Base-by-base conservation (phyloP, 2,888 invertebrate genomes). In the Drosophila bunnanda region DNA sequence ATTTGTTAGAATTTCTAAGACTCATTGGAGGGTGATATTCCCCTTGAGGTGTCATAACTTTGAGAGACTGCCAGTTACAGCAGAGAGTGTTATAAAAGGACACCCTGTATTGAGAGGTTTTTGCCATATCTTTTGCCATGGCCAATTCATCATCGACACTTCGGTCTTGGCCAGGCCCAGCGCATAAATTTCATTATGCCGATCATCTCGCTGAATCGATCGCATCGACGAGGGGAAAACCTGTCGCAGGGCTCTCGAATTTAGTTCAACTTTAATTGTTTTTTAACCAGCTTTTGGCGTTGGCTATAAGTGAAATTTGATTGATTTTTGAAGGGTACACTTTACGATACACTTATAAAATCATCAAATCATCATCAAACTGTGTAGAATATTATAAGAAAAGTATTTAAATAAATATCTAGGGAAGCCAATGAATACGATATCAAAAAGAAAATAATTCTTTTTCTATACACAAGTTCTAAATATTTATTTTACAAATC, bases 261-360 rank as follows among this genome's bases (percentile, higher is more conserved):
- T 84, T 88, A 74, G 89, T 89, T 84, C 88, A 89, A 89, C 80
- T 88, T 88, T 87, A 88, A 89, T 88, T 88, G 89, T 89, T 87
- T 88, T 82, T 84, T 84, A 84, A 79, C 78, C 85, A 80, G 82
- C 76, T 67, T 53, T 56, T 36, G 38, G 50, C 46, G 55, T 68
- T 58, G 12, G 77, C 73, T 73, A 70, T 71, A 65, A 71, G 77
- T 80, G 76, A 83, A 80, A 75, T 78, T 89, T 84, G 89, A 89
- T 89, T 90, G 90, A 88, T 89, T 89, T 85, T 75, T 46, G 50
- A 44, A 34, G 44, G 38, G 43, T 46, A 58, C 54, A 20, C 15
- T 25, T 8, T 3, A 4, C 4, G 3, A 25, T 38, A 20, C 50
- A 50, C 50, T 30, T 15, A 13, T 20, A 32, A 15, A 34, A 52